Percentiles rank a stretch among this genome's conserved stretches.
Evolutionary conservation across 2,797 vertebrate genomes (phyloP).

Genomic region (Alosa sapidissima): DNA sequence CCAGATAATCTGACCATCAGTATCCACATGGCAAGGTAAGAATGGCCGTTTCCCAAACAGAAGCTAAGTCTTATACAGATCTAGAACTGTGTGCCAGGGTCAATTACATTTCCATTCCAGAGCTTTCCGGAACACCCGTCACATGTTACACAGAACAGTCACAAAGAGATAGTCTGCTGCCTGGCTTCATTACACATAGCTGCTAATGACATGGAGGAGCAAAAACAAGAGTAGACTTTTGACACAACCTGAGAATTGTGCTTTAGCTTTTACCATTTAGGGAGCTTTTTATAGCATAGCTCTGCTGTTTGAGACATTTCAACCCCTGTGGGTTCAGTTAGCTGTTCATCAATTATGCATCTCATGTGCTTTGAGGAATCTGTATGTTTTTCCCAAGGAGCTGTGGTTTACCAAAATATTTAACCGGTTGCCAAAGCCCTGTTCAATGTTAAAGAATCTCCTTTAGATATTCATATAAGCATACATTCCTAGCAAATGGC

Average conservation of each 20-base stretch:
- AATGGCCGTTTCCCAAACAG: neutral
- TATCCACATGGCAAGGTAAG: slow-evolving; percentile 82
- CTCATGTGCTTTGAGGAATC: neutral
- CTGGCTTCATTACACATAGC: neutral
- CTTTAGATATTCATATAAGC: neutral
- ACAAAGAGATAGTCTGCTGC: neutral
- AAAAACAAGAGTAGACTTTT: neutral
- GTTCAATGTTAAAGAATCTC: neutral
- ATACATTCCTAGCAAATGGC: neutral
- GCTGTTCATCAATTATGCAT: neutral
- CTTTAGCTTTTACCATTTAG: neutral
- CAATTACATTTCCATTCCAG: neutral
- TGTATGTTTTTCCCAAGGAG: neutral
- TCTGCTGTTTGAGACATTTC: neutral
- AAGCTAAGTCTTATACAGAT: slow-evolving; percentile 26
- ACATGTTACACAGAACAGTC: neutral
- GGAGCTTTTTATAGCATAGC: neutral
- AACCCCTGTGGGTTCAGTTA: neutral
- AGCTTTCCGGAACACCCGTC: neutral
- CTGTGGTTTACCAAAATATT: slow-evolving; percentile 17
- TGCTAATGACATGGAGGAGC: neutral
- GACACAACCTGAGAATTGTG: neutral
- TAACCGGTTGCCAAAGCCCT: neutral
- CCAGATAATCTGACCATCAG: slow-evolving; percentile 81
- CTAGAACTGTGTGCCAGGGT: neutral